Evolutionary conservation across 2,113 vertebrate species (phyloP).

Genomic region (Indicator indicator): DNA sequence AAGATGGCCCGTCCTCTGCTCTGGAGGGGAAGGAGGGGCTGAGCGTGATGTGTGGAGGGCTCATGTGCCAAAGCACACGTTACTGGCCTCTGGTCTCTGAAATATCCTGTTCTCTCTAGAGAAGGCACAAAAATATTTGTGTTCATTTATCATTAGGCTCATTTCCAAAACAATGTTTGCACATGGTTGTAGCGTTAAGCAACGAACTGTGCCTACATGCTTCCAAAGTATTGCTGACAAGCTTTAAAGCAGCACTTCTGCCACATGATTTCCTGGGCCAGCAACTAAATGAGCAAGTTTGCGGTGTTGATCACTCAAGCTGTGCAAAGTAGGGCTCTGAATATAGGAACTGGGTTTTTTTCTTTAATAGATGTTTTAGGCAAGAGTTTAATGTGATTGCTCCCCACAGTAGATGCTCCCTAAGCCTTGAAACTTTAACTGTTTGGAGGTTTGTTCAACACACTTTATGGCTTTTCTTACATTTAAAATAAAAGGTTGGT

Average conservation of each 20-base stretch:
- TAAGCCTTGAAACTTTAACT: neutral
- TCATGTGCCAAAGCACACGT: fast-evolving
- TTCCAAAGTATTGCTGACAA: neutral
- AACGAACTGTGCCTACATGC: neutral
- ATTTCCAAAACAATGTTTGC: neutral
- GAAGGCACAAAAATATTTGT: neutral
- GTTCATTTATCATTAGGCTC: neutral
- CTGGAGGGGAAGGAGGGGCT: neutral
- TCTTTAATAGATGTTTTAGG: neutral
- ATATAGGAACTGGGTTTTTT: neutral
- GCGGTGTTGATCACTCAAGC: neutral
- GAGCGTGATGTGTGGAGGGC: neutral
- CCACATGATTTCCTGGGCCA: neutral
- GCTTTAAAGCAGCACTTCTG: neutral
- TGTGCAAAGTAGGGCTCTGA: neutral
- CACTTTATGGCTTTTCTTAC: neutral
- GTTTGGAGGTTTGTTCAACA: neutral
- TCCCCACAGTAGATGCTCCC: neutral
- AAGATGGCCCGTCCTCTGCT: neutral
- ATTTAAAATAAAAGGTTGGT: neutral
- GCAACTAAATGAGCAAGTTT: neutral
- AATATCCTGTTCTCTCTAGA: neutral
- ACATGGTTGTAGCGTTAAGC: neutral
- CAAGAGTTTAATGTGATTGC: neutral
- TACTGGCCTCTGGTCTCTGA: neutral